Base-by-base conservation (phyloP, 2,888 invertebrate genomes). In the Hylaea fasciaria region DNA sequence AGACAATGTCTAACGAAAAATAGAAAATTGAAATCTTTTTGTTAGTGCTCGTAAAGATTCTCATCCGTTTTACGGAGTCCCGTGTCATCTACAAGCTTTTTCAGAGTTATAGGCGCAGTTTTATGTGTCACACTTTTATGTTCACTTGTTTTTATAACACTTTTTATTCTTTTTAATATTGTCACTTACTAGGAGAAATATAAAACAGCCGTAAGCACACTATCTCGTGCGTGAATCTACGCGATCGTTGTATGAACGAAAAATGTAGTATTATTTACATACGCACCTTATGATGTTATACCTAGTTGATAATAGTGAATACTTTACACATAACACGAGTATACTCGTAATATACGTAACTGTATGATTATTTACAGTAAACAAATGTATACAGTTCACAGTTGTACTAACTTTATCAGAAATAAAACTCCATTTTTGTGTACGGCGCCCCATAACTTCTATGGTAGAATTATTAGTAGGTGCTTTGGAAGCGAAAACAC, bases 1-100 rank as follows among this genome's bases (percentile, higher is more conserved):
- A 60, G 62, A 71, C 66, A 67, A 56, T 67, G 66, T 66, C 57
- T 65, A 57, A 61, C 64, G 62, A 68, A 68, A 68, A 72, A 70
- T 76, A 71, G 74, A 77, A 79, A 74, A 80, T 80, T 77, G 76
- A 77, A 77, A 76, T 74, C 73, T 60, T 78, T 77, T 76, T 77
- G 64, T 71, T 69, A 69, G 72, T 66, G 74, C 69, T 77, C 77
- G 73, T 76, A 77, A 77, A 78, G 65, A 70, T 66, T 65, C 62
- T 57, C 68, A 71, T 69, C 62, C 68, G 63, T 72, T 70, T 63
- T 64, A 64, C 61, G 51, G 10, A 56, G 56, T 48, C 39, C 37
- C 53, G 53, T 53, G 53, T 62, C 56, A 44, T 53, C 56, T 56
- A 62, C 61, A 62, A 56, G 61, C 56, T 56, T 62, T 59, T 60